Evolutionary conservation across 92 coral and sea anemone species (phyloP).

Genomic region (Epizoanthus stellaris): DNA sequence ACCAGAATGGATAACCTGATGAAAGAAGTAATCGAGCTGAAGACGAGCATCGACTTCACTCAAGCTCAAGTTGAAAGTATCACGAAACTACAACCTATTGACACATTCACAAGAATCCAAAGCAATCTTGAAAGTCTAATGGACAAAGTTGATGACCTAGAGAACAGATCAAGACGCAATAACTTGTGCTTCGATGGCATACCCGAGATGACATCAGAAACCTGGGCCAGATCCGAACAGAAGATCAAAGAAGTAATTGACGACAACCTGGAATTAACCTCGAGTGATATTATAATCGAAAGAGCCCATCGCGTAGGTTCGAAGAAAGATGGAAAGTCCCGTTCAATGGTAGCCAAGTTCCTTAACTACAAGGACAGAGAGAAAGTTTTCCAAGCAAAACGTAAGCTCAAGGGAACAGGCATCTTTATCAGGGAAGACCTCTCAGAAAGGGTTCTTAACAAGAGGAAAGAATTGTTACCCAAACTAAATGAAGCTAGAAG

Average conservation of each 20-base stretch:
- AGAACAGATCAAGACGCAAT: slow-evolving; percentile 59
- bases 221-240: slow-evolving; percentile 48
- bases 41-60: neutral
- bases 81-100: neutral
- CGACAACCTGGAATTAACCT: slow-evolving; percentile 5
- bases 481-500: slow-evolving; percentile 50
- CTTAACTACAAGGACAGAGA: slow-evolving; percentile 55
- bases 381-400: slow-evolving; percentile 36
- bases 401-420: slow-evolving; percentile 48
- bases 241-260: slow-evolving; percentile 46
- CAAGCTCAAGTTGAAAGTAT: slow-evolving; percentile 3
- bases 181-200: slow-evolving; percentile 61
- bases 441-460: slow-evolving; percentile 50
- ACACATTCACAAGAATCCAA: neutral
- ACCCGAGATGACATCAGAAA: slow-evolving; percentile 31
- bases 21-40: too few relatives aligned
- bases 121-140: neutral
- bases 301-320: slow-evolving; percentile 62
- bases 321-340: slow-evolving; percentile 30
- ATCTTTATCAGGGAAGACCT: slow-evolving; percentile 56
- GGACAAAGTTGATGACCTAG: slow-evolving; percentile 52
- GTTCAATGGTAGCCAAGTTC: slow-evolving; percentile 49
- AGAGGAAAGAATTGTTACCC: slow-evolving; percentile 43
- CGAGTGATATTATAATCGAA: slow-evolving; percentile 37
- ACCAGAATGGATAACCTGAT: too few relatives aligned